Percentiles rank a stretch among this genome's conserved stretches.
phyloP scores from a whole-genome alignment of 2,113 vertebrate genomes.

The Myrmophylax atrothorax region DNA sequence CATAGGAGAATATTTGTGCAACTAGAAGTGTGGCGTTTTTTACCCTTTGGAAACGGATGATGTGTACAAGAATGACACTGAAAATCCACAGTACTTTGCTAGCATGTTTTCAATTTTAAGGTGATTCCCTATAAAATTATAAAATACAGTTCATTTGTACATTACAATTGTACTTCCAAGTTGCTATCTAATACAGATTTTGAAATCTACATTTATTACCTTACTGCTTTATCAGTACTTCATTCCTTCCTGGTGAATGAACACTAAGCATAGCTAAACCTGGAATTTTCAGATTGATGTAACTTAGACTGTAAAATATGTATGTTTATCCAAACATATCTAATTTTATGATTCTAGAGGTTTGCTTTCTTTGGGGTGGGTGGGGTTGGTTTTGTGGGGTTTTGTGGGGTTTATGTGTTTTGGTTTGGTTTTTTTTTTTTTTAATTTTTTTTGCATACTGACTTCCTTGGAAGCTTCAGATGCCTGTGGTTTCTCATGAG shows the following conservation, averaged over 20 bases:
- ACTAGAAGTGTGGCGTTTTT: not conserved
- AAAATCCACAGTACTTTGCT: not conserved
- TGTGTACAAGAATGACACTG: not conserved
- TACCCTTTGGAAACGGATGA: not conserved
- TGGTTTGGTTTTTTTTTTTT: too few species aligned
- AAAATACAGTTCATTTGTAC: not conserved
- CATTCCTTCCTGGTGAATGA: not conserved
- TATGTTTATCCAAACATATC: not conserved
- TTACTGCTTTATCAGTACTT: not conserved
- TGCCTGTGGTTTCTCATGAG: not conserved
- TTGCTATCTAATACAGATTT: not conserved
- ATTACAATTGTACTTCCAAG: not conserved
- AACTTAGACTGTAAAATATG: not conserved
- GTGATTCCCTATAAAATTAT: not conserved
- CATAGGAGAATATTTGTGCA: not conserved
- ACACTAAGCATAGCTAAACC: not conserved
- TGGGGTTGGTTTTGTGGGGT: not conserved
- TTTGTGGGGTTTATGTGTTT: too few species aligned
- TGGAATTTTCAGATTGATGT: not conserved
- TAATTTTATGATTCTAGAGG: not conserved
- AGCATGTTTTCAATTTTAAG: not conserved
- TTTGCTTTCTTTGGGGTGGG: not conserved
- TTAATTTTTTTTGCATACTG: not conserved
- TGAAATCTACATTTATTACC: not conserved
- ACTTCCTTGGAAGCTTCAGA: not conserved